Evolutionary conservation across 2,888 invertebrate species (phyloP), one percentile per base, ranked within the genome.

Genomic region (Latrodectus hesperus): DNA sequence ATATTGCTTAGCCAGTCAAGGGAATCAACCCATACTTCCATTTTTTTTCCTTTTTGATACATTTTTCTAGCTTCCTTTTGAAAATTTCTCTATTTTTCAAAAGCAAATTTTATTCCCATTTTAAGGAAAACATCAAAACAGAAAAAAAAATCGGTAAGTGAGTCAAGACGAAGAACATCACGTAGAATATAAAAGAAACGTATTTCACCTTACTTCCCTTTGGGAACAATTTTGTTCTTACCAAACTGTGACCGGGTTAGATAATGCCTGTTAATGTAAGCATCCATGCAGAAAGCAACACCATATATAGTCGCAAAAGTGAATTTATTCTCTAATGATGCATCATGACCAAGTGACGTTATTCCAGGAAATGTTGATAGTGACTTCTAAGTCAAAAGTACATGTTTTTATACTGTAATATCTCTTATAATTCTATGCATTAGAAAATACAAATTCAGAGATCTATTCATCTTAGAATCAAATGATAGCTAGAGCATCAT

Each of bases 111-210:
- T 26, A 12, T 64, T 75, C 17, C 10, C 51, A 38, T n/a, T 38
- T 51, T 51, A n/a, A 71, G 16, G n/a, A 71, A 49, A 26, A 26
- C 22, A 68, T n/a, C 22, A n/a, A 68, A 68, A 68, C 10, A 68
- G 12, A 68, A 65, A 52, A 22, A 68, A 38, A 84, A 72, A 49
- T 22, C 10, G 10, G 51, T 38, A 84, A 84, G 72, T 68, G 78
- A 73, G 84, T 84, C 78, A 84, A 78, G 84, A 77, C 53, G 49
- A 84, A 84, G 73, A 84, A 78, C 77, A 78, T 78, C 26, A 64
- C 65, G 51, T 67, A 76, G 49, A 75, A 64, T 22, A 52, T n/a
- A 77, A 16, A 52, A 74, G 53, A 76, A 82, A 83, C 22, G 49
- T 70, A 67, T 70, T 82, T 67, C 38, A 49, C 55, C 10, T 9